phyloP scores from a whole-genome alignment of 2,888 invertebrate genomes.

The Cloeon dipterum region DNA sequence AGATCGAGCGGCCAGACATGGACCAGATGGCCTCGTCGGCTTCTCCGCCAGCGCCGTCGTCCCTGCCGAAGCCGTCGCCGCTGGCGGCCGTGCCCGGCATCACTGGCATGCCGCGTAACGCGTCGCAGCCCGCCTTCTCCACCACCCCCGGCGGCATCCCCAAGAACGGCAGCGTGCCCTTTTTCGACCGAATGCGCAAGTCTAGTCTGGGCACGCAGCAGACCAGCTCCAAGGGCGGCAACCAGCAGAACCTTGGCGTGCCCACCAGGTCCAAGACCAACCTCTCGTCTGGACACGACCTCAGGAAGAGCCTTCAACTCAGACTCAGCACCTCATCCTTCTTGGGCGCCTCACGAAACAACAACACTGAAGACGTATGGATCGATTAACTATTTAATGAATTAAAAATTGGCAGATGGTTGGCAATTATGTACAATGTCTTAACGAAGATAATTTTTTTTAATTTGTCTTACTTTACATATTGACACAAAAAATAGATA shows the following conservation, averaged over 20 bases:
- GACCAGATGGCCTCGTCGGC: background rate
- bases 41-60: background rate
- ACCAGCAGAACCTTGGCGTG: background rate
- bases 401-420: background rate
- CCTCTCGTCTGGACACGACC: constrained; percentile 51
- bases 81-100: too few species aligned
- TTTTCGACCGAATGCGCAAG: constrained; percentile 67
- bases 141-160: constrained; percentile 37
- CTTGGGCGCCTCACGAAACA: constrained; percentile 30
- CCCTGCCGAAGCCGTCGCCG: background rate
- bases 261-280: constrained; percentile 35
- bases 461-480: constrained; percentile 1
- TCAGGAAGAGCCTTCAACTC: constrained; percentile 31
- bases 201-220: background rate
- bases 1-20: background rate
- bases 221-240: too few species aligned
- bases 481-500: background rate
- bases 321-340: constrained; percentile 32
- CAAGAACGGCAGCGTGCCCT: constrained; percentile 71
- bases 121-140: constrained; percentile 68
- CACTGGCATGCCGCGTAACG: constrained; percentile 42
- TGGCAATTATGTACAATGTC: too few species aligned
- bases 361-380: constrained; percentile 17
- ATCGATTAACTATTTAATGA: constrained; percentile 19
- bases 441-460: constrained; percentile 1